These are phyloP conservation scores for Spea hammondii DNA, from an alignment of 2,797 vertebrate genomes.

Conservation along the genomic window DNA sequence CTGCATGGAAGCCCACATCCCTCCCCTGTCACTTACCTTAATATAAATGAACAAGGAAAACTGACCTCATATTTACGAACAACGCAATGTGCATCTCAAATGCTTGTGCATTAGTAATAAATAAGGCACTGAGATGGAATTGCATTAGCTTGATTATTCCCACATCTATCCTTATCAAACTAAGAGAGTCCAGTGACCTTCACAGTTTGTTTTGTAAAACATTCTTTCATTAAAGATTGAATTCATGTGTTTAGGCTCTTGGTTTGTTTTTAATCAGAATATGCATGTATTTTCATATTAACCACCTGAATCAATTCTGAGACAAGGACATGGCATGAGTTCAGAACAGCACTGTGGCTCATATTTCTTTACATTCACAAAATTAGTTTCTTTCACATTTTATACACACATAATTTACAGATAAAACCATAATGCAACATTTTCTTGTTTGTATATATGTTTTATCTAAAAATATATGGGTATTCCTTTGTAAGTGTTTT, in stretches of 20 bases:
- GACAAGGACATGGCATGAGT: constrained; percentile 44
- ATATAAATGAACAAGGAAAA: too few relatives aligned
- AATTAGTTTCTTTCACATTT: constrained; percentile 23
- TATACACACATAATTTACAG: constrained; percentile 16
- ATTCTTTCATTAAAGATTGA: constrained; percentile 45
- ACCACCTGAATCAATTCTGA: constrained; percentile 40
- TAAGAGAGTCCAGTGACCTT: constrained; percentile 38
- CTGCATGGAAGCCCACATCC: too few relatives aligned
- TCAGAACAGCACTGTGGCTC: constrained; percentile 26
- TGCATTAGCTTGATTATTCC: constrained; percentile 9
- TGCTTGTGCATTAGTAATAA: not conserved
- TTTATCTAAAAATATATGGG: too few relatives aligned
- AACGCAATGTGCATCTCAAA: not conserved
- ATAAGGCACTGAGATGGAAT: not conserved
- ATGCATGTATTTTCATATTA: constrained; percentile 45
- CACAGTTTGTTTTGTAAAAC: constrained; percentile 41
- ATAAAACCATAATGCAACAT: too few relatives aligned
- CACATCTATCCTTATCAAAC: constrained; percentile 20
- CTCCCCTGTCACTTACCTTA: too few relatives aligned
- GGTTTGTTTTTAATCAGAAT: constrained; percentile 48
- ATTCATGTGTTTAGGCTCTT: constrained; percentile 35
- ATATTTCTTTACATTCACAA: constrained; percentile 40
- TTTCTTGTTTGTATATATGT: too few relatives aligned
- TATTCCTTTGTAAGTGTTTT: too few relatives aligned
- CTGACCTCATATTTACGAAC: not conserved